Conservation (phyloP, 92 coral and sea anemone genomes). For the Paragorgia papillata region DNA sequence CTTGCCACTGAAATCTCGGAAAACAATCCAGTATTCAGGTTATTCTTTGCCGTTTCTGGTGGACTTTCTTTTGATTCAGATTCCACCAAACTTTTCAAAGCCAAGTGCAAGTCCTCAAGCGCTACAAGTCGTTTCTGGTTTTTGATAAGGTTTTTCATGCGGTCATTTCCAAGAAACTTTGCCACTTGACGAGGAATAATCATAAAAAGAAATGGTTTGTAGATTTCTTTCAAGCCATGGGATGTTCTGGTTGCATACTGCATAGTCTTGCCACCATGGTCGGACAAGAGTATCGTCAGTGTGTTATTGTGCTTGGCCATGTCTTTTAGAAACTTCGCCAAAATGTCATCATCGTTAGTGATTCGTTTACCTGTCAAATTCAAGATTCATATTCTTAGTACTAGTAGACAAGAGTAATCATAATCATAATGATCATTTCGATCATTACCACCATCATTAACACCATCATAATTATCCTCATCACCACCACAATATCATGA, state of each 20-base stretch:
- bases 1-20: constrained; percentile 71
- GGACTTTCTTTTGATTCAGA: not conserved
- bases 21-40: constrained; percentile 63
- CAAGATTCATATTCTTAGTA: no score
- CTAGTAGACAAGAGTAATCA: no score
- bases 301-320: constrained; percentile 72
- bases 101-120: constrained; percentile 65
- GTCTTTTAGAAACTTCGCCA: constrained; percentile 65
- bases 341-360: constrained; percentile 65
- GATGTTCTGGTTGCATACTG: constrained; percentile 72
- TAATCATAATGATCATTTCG: no score
- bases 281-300: constrained; percentile 77
- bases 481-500: no score
- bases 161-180: constrained; percentile 62
- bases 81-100: constrained; percentile 45
- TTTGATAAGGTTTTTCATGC: constrained; percentile 61
- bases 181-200: constrained; percentile 86
- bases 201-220: constrained; percentile 84
- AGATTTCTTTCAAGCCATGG: constrained; percentile 79
- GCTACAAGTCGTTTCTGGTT: constrained; percentile 82
- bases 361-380: constrained; percentile 87
- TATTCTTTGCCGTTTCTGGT: constrained; percentile 5
- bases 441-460: no score
- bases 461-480: no score
- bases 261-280: constrained; percentile 89